Percentiles rank a stretch among this genome's conserved stretches.
These are phyloP conservation scores for Ostrea edulis DNA, from an alignment of 1,140 invertebrate genomes.

Conservation along the genomic window DNA sequence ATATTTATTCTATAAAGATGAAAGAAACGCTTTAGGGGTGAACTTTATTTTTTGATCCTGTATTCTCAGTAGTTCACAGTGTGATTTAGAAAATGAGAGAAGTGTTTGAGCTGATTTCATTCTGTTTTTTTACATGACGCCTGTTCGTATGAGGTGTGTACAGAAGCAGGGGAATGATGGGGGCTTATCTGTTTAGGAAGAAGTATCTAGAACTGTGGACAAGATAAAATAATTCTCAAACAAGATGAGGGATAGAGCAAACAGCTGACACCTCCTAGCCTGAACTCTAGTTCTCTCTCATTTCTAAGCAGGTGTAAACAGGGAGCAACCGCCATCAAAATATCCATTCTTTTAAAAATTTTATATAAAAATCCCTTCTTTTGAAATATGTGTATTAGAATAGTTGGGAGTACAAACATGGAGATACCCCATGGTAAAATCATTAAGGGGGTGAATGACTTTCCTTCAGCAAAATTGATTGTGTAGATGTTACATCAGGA, in stretches of 20 bases:
- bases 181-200: neutral
- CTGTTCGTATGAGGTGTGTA: neutral
- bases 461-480: slow-evolving; percentile 1
- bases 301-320: slow-evolving; percentile 23
- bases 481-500: slow-evolving; percentile 16
- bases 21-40: neutral
- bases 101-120: neutral
- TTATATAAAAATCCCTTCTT: neutral
- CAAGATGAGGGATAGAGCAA: neutral
- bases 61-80: neutral
- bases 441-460: slow-evolving; percentile 12
- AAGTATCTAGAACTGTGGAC: slow-evolving; percentile 14
- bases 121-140: neutral
- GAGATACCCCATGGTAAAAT: neutral
- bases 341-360: neutral
- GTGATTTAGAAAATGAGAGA: neutral
- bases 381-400: slow-evolving; percentile 9
- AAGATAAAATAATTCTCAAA: slow-evolving; percentile 37
- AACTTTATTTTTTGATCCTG: neutral
- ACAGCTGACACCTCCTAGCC: neutral
- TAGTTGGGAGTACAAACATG: neutral
- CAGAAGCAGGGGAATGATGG: neutral
- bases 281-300: neutral
- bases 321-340: slow-evolving; percentile 10
- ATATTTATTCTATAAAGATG: slow-evolving; percentile 13